Evolutionary conservation across 2,113 vertebrate genomes (phyloP).

Genomic region (Dasypus novemcinctus): DNA sequence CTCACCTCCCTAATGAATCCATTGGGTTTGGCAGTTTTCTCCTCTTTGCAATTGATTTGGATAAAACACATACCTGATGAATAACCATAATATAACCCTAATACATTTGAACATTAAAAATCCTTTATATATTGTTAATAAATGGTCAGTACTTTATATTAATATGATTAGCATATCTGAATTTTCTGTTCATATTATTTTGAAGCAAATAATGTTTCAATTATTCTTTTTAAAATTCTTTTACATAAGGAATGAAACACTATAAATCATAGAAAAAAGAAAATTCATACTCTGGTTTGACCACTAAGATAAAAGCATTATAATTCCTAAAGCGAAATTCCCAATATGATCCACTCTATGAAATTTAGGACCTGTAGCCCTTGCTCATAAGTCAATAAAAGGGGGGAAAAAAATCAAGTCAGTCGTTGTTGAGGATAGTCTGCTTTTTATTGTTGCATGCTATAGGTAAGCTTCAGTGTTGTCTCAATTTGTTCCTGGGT

Average conservation of each 20-base stretch:
- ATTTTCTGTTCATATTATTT: slow-evolving; percentile 30
- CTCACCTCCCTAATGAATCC: not conserved
- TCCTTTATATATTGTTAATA: not conserved
- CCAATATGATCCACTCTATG: not conserved
- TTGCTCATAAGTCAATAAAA: not conserved
- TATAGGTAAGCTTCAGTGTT: not conserved
- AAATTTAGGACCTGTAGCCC: not conserved
- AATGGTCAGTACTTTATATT: not conserved
- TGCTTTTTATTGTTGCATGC: not conserved
- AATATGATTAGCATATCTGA: not conserved
- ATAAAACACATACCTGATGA: not conserved
- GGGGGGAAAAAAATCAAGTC: not conserved
- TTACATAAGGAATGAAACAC: not conserved
- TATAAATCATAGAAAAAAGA: not conserved
- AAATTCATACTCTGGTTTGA: not conserved
- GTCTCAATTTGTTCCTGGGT: not conserved
- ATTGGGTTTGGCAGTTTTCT: not conserved
- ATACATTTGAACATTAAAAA: slow-evolving; percentile 12
- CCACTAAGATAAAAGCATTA: not conserved
- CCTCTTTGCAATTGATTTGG: not conserved
- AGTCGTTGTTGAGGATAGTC: not conserved
- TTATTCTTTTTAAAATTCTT: not conserved
- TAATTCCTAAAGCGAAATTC: not conserved
- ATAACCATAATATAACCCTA: not conserved
- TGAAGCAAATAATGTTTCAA: slow-evolving; percentile 28